Evolutionary conservation across 2,888 invertebrate species (phyloP).

Genomic region (Halictus quadricinctus): DNA sequence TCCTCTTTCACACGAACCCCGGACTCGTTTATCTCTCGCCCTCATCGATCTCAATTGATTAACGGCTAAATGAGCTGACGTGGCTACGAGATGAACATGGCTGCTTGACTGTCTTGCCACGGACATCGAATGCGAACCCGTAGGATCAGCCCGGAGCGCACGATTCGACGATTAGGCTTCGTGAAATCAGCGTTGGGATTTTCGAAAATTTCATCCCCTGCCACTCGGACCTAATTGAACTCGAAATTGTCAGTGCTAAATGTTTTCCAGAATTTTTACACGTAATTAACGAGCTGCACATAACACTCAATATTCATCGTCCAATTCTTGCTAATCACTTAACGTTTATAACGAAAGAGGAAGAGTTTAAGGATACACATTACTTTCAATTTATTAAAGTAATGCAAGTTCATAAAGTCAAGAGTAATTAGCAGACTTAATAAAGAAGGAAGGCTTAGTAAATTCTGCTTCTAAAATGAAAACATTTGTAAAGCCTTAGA

Average conservation of each 20-base stretch:
- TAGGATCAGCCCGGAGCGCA: not conserved
- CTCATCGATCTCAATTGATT: constrained; percentile 28
- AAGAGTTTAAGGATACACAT: not conserved
- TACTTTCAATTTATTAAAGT: too few species aligned
- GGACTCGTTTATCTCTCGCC: constrained; percentile 35
- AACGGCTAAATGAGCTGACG: constrained; percentile 29
- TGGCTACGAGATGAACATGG: constrained; percentile 27
- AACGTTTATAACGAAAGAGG: not conserved
- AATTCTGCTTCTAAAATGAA: too few species aligned
- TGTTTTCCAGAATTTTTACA: not conserved
- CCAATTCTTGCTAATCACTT: too few species aligned
- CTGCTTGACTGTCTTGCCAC: constrained; percentile 26
- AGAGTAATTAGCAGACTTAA: too few species aligned
- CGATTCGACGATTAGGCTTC: not conserved
- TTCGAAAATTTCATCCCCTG: too few species aligned
- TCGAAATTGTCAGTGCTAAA: not conserved
- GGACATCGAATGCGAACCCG: not conserved
- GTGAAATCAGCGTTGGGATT: not conserved
- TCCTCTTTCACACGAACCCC: constrained; percentile 17
- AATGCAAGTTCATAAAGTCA: too few species aligned
- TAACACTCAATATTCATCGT: too few species aligned
- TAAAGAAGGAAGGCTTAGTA: too few species aligned
- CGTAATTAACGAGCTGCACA: not conserved
- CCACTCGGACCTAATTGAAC: too few species aligned
- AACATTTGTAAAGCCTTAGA: too few species aligned